Conservation (phyloP, 2,113 vertebrate genomes). For the Phaethon lepturus region DNA sequence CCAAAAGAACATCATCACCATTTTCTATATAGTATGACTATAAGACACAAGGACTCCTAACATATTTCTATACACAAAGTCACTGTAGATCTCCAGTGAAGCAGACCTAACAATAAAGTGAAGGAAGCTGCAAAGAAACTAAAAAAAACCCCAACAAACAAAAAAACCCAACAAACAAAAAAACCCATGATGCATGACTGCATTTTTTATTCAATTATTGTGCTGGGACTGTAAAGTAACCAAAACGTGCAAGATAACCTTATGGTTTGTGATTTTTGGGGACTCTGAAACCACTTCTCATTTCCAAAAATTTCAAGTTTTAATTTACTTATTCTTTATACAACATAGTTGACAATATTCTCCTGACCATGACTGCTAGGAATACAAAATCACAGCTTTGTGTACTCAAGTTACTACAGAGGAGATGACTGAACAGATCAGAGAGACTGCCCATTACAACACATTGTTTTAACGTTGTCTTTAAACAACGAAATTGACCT, state of each 20-base stretch:
- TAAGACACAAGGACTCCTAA: neutral
- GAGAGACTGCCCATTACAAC: neutral
- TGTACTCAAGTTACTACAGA: neutral
- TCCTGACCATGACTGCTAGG: neutral
- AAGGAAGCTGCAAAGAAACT: neutral
- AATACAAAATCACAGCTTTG: neutral
- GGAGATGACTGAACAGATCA: neutral
- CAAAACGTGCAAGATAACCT: neutral
- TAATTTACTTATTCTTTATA: neutral
- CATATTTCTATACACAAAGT: neutral
- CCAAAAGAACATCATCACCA: neutral
- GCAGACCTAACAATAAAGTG: neutral
- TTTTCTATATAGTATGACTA: neutral
- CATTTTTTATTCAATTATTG: neutral
- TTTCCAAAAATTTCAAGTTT: neutral
- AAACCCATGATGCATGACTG: too few relatives aligned
- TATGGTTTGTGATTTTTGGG: neutral
- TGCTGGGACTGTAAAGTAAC: neutral
- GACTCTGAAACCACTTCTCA: neutral
- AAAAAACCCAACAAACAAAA: neutral
- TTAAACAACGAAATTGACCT: neutral
- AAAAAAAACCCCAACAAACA: neutral
- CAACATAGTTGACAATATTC: neutral
- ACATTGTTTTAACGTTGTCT: neutral
- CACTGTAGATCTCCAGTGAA: neutral